A percentile compares a stretch with the other conserved stretches of the same genome.
These are phyloP conservation scores for Zygogramma bicolorata DNA, from an alignment of 2,888 invertebrate species.

Conservation along the genomic window DNA sequence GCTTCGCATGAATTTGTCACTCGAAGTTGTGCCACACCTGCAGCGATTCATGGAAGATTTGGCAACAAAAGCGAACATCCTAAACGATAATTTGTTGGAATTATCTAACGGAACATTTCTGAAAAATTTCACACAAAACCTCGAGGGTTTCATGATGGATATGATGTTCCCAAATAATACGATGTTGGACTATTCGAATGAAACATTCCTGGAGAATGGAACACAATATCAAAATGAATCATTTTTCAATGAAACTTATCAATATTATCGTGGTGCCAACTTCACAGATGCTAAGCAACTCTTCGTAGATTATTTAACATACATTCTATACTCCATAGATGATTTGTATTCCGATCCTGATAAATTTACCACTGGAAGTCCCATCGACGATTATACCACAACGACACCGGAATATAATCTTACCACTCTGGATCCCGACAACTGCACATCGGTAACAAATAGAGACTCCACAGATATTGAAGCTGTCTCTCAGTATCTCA, in stretches of 20 bases:
- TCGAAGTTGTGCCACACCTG: neutral
- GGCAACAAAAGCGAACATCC: neutral
- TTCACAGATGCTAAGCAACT: slow-evolving; percentile 40
- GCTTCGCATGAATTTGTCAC: neutral
- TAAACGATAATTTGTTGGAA: neutral
- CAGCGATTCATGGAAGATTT: neutral
- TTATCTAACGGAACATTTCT: neutral
- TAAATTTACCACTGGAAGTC: slow-evolving; percentile 10
- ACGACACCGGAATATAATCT: neutral
- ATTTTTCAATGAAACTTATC: slow-evolving; percentile 21
- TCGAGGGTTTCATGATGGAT: neutral
- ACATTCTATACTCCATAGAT: slow-evolving; percentile 39
- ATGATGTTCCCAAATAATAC: neutral
- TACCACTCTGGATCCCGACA: neutral
- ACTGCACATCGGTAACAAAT: neutral
- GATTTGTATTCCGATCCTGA: slow-evolving; percentile 19
- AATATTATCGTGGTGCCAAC: slow-evolving; percentile 16
- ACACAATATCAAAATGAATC: slow-evolving; percentile 16
- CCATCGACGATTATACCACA: neutral
- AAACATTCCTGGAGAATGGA: neutral
- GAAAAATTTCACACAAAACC: neutral
- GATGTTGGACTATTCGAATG: neutral
- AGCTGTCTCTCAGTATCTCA: slow-evolving; percentile 7
- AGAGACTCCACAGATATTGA: neutral
- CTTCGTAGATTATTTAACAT: slow-evolving; percentile 50